Percentiles rank a stretch among this genome's conserved stretches.
phyloP scores from a whole-genome alignment of 2,113 vertebrate genomes.

The Oceanodroma tethys region DNA sequence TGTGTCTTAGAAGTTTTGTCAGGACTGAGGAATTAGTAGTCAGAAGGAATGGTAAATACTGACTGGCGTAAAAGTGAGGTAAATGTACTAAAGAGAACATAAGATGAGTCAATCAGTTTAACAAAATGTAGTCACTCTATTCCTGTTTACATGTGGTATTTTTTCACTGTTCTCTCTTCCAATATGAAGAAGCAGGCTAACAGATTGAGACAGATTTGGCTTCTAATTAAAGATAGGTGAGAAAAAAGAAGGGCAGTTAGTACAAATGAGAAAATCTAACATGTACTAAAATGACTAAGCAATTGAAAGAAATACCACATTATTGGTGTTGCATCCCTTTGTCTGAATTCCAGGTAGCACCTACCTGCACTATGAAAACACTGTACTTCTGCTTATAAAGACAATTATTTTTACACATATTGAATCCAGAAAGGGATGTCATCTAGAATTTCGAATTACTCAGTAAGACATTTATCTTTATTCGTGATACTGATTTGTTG shows the following conservation, averaged over 20 bases:
- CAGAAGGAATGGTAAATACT: background rate
- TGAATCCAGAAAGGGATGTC: background rate
- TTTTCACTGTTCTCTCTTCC: background rate
- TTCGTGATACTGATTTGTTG: background rate
- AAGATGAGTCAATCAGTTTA: background rate
- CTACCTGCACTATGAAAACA: background rate
- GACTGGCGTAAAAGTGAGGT: background rate
- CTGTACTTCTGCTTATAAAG: background rate
- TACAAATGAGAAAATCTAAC: background rate
- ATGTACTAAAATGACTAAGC: background rate
- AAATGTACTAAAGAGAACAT: background rate
- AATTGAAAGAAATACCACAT: background rate
- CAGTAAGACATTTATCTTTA: background rate
- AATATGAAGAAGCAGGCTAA: background rate
- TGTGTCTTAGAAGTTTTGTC: background rate
- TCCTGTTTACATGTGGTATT: background rate
- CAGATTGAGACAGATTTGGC: background rate
- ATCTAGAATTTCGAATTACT: background rate
- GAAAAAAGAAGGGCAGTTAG: background rate
- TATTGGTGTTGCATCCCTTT: background rate
- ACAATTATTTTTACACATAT: background rate
- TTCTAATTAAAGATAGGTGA: background rate
- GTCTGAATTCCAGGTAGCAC: background rate
- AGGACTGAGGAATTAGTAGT: background rate
- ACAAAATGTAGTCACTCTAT: background rate